phyloP scores from a whole-genome alignment of 2,888 invertebrate species.

The Cetonia aurata region DNA sequence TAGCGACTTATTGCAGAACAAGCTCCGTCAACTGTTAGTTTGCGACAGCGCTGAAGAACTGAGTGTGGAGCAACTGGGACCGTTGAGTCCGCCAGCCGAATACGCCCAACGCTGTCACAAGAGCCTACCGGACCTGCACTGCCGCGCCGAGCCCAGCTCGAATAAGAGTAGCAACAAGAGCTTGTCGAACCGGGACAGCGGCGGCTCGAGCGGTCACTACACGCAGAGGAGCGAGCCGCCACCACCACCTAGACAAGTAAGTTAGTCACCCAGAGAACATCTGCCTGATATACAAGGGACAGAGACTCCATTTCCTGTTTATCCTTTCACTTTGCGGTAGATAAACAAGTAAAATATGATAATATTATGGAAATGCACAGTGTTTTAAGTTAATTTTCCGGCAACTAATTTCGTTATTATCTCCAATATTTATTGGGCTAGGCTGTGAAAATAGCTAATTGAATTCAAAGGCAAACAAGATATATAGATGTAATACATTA shows the following conservation, averaged over 20 bases:
- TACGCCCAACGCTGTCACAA: constrained; percentile 82
- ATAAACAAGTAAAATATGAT: too few species aligned
- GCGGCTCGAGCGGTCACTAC: constrained; percentile 86
- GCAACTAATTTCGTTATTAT: too few species aligned
- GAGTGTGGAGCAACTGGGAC: constrained; percentile 67
- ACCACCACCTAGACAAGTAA: constrained; percentile 65
- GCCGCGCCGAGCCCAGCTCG: constrained; percentile 66
- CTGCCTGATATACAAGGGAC: neutral
- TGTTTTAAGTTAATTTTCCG: too few species aligned
- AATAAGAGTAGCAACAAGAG: constrained; percentile 68
- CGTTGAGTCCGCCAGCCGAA: constrained; percentile 80
- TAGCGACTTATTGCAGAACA: constrained; percentile 80
- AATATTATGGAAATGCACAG: too few species aligned
- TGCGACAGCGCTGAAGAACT: constrained; percentile 79
- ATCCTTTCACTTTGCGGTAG: too few species aligned
- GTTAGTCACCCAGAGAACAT: constrained; percentile 1
- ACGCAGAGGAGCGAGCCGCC: constrained; percentile 86
- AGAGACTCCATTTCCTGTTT: too few species aligned
- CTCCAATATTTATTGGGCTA: too few species aligned
- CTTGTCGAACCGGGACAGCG: constrained; percentile 79
- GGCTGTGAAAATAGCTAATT: too few species aligned
- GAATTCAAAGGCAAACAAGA: too few species aligned
- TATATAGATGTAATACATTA: too few species aligned
- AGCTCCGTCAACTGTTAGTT: constrained; percentile 81
- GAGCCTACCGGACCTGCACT: constrained; percentile 76